A percentile compares a stretch with the other conserved stretches of the same genome.
Evolutionary conservation across 92 coral and sea anemone species (phyloP).

Genomic region (Plumapathes pennacea): DNA sequence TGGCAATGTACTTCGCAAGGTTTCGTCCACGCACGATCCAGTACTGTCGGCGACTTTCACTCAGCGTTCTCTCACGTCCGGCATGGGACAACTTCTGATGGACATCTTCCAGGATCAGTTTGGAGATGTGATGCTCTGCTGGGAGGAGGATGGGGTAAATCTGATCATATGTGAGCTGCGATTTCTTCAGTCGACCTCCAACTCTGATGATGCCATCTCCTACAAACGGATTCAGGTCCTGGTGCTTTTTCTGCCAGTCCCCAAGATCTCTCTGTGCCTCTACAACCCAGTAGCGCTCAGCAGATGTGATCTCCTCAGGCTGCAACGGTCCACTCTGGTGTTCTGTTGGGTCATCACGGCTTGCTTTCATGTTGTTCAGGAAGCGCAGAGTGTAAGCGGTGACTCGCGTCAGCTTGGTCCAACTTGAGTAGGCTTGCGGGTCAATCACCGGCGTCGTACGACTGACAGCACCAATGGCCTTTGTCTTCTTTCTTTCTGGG

Average conservation of each 20-base stretch:
- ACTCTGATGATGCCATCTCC: constrained; percentile 42
- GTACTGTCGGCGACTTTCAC: constrained; percentile 30
- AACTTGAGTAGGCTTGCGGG: constrained; percentile 15
- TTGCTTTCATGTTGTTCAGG: constrained; percentile 2
- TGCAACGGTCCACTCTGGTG: constrained; percentile 8
- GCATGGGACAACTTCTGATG: constrained; percentile 18
- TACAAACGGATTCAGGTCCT: constrained; percentile 22
- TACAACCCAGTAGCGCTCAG: constrained; percentile 35
- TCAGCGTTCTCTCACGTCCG: constrained; percentile 38
- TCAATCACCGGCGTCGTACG: constrained; percentile 4
- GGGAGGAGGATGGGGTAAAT: constrained; percentile 46
- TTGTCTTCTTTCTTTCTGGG: constrained; percentile 25
- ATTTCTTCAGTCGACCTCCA: constrained; percentile 38
- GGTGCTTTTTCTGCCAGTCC: constrained; percentile 10
- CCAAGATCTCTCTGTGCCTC: constrained; percentile 12
- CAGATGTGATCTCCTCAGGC: constrained; percentile 15
- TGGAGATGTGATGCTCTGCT: constrained; percentile 26
- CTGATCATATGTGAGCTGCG: constrained; percentile 29
- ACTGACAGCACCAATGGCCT: background rate
- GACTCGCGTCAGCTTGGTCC: constrained; percentile 16
- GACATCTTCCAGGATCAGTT: constrained; percentile 28
- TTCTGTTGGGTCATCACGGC: background rate
- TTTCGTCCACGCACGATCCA: constrained; percentile 28
- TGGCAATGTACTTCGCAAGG: constrained; percentile 18
- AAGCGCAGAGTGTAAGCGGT: constrained; percentile 41